Evolutionary conservation across 1,140 invertebrate species (phyloP), one percentile per base, ranked within the genome.

Genomic region (Hesperophylax magnus): DNA sequence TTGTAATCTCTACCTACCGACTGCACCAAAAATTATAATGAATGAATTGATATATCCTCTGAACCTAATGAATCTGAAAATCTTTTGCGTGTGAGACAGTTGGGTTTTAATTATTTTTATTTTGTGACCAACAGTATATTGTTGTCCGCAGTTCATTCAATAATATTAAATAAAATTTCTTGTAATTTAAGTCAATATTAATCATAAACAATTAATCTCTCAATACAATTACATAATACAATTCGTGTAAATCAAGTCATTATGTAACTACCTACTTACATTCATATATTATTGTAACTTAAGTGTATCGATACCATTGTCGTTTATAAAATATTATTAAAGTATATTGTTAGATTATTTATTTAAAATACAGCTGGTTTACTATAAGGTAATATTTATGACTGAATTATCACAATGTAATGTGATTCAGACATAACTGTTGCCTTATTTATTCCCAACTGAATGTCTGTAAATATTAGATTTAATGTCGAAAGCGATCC

Each of bases 381-480:
- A 11, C 11, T 9, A 27, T 71, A 52, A 71, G 18, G 0, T 34
- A 39, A 18, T 76, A 76, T 61, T 76, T 76, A 60, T 76, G 31
- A 47, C 61, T 76, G 54, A n/a, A n/a, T 39, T 0, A 20, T 18
- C 0, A 67, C 14, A 47, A 14, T 47, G 11, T 47, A 67, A 39
- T 47, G 17, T 20, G 39, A 58, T 76, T 60, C 18, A 47, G 18
- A 39, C 20, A 53, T 74, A 74, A 74, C 31, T 58, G 34, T 61
- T 54, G 60, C 27, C 39, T 14, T 47, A 58, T 78, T 52, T 52
- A 72, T 79, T 4, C 11, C 15, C 9, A 27, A 60, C 20, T 69
- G 52, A 69, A 76, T 76, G 69, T 79, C 67, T 80, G 78, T 80
- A 80, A 75, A 80, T 80, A 80, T 65, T 80, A 80, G 71, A 61